Percentiles rank a stretch among this genome's conserved stretches.
Conservation (phyloP, 2,113 vertebrate genomes). For the Acanthisitta chloris region DNA sequence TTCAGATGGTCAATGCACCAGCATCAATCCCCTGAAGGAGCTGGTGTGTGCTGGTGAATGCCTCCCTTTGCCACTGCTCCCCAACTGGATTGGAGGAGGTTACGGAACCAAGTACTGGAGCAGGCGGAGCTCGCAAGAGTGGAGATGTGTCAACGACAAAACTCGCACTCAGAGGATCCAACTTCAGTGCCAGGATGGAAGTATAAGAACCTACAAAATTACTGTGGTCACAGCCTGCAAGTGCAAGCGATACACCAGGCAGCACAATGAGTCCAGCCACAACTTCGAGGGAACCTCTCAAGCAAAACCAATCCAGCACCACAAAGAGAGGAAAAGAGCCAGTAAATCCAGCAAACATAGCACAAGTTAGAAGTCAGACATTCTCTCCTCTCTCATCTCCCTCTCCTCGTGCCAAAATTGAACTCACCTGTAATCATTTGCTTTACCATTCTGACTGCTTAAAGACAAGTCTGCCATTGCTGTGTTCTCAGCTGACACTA, state of each 20-base stretch:
- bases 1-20: conserved; percentile 94
- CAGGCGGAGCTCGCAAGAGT: conserved; percentile 85
- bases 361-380: conserved; percentile 79
- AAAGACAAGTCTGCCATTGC: conserved; percentile 73
- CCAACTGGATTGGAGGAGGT: conserved; percentile 92
- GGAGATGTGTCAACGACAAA: conserved; percentile 93
- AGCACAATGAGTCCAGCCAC: conserved; percentile 90
- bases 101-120: conserved; percentile 88
- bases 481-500: conserved; percentile 61
- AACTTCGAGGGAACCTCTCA: conserved; percentile 83
- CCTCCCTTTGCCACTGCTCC: conserved; percentile 87
- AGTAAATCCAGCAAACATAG: conserved; percentile 82
- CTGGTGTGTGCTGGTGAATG: conserved; percentile 94
- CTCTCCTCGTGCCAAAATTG: conserved; percentile 32
- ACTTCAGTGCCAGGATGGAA: conserved; percentile 90
- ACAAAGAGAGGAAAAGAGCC: conserved; percentile 85
- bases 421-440: conserved; percentile 54
- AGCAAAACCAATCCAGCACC: conserved; percentile 81
- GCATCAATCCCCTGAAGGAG: conserved; percentile 90
- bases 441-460: conserved; percentile 67
- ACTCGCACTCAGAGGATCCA: conserved; percentile 89
- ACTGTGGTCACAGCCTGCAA: conserved; percentile 92
- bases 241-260: conserved; percentile 89
- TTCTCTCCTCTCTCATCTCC: neutral
- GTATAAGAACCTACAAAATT: conserved; percentile 91